Percentiles rank a stretch among this genome's conserved stretches.
These are phyloP conservation scores for Myotis daubentonii DNA, from an alignment of 2,797 vertebrate species.

Conservation along the genomic window DNA sequence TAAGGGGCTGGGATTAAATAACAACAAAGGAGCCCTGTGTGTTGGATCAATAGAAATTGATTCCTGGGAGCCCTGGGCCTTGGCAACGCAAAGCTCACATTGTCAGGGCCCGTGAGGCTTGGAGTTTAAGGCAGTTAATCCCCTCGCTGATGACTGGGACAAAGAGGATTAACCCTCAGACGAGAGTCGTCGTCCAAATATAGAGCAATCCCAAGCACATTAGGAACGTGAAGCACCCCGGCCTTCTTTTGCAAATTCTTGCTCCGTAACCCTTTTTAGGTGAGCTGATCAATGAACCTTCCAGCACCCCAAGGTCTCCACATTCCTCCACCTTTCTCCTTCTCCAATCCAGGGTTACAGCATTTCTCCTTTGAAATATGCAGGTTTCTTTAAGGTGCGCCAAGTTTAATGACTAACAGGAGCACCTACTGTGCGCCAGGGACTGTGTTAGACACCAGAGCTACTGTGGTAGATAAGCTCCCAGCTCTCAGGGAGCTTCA, in stretches of 20 bases:
- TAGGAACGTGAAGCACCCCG: background rate
- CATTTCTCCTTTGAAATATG: background rate
- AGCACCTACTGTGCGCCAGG: background rate
- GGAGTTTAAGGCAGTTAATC: conserved; percentile 93
- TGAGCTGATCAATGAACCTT: background rate
- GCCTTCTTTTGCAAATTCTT: background rate
- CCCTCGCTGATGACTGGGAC: conserved; percentile 89
- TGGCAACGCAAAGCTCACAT: conserved; percentile 24
- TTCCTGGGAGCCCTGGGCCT: background rate
- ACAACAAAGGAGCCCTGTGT: background rate
- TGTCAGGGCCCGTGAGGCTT: conserved; percentile 83
- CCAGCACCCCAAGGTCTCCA: background rate
- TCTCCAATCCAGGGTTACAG: background rate
- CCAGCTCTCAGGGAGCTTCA: background rate
- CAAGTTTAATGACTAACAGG: background rate
- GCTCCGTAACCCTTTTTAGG: background rate
- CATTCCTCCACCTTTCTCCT: background rate
- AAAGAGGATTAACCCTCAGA: conserved; percentile 97
- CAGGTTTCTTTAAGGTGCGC: background rate
- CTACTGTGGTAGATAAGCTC: background rate
- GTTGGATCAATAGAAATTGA: conserved; percentile 35
- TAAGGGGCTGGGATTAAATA: background rate
- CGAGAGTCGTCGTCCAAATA: conserved; percentile 92
- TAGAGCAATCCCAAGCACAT: conserved; percentile 81
- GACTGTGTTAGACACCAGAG: background rate